Conservation (phyloP, 2,113 vertebrate species). For the Pachyramphus minor region DNA sequence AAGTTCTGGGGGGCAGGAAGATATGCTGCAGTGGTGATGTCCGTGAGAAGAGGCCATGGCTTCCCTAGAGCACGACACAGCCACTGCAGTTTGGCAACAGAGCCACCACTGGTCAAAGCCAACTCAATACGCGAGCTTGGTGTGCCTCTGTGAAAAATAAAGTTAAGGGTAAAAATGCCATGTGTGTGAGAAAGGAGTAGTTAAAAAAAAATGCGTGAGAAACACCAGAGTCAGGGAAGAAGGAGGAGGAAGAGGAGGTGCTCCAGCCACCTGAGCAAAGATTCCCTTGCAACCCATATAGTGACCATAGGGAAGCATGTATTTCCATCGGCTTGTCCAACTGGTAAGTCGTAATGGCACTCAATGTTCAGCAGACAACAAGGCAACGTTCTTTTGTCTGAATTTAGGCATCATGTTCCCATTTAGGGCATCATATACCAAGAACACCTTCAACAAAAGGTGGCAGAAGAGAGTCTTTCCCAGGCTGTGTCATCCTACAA, state of each 20-base stretch:
- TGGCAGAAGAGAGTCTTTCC: not conserved
- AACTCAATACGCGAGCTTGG: not conserved
- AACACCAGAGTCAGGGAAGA: not conserved
- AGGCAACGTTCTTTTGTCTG: not conserved
- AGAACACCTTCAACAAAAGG: not conserved
- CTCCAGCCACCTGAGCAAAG: not conserved
- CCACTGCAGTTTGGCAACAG: not conserved
- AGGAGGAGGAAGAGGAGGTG: not conserved
- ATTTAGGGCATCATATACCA: not conserved
- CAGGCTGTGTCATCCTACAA: not conserved
- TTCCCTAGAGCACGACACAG: not conserved
- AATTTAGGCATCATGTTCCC: fast-evolving
- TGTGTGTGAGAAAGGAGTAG: not conserved
- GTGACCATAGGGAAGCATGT: not conserved
- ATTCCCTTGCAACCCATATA: not conserved
- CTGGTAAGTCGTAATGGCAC: not conserved
- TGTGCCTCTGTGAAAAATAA: not conserved
- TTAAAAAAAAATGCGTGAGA: not conserved
- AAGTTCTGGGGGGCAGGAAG: fast-evolving
- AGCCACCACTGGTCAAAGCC: not conserved
- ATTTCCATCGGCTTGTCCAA: not conserved
- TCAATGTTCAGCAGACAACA: not conserved
- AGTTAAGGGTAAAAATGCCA: not conserved
- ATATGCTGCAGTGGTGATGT: not conserved
- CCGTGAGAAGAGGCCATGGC: not conserved